A percentile compares a stretch with the other conserved stretches of the same genome.
Evolutionary conservation across 1,140 invertebrate genomes (phyloP).

Genomic region (Centruroides sculpturatus): DNA sequence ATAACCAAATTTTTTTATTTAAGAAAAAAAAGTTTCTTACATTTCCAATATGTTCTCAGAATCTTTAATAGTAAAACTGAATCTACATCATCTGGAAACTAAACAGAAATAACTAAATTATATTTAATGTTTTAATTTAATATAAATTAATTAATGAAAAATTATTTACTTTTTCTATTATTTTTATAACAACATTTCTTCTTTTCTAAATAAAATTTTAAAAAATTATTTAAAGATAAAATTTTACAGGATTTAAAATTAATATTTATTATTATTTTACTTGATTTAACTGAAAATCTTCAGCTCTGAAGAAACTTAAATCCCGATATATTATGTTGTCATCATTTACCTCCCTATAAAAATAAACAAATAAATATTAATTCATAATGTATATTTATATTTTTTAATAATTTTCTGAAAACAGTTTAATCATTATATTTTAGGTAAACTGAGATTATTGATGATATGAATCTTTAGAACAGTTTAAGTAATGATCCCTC

Average conservation of each 20-base stretch:
- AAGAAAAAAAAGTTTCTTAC: slow-evolving; percentile 20
- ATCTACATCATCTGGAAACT: slow-evolving; percentile 43
- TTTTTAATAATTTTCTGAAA: too few relatives aligned
- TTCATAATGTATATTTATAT: slow-evolving; percentile 1
- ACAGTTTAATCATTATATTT: too few relatives aligned
- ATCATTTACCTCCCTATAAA: slow-evolving; percentile 55
- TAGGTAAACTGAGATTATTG: too few relatives aligned
- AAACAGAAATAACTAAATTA: not conserved
- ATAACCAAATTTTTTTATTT: not conserved
- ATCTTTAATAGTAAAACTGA: slow-evolving; percentile 44
- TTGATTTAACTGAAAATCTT: slow-evolving; percentile 4
- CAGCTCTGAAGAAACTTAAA: slow-evolving; percentile 25
- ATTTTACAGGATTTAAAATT: too few relatives aligned
- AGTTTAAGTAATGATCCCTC: too few relatives aligned
- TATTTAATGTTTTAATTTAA: not conserved
- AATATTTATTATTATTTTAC: not conserved
- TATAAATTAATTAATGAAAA: not conserved
- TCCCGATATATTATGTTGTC: slow-evolving; percentile 54
- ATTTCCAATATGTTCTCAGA: slow-evolving; percentile 42
- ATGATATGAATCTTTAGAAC: too few relatives aligned
- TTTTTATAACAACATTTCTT: too few relatives aligned
- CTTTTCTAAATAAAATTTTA: too few relatives aligned
- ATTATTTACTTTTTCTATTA: too few relatives aligned
- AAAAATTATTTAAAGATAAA: too few relatives aligned
- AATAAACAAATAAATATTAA: slow-evolving; percentile 5